These are phyloP conservation scores for Anhinga anhinga DNA, from an alignment of 2,113 vertebrate genomes.

Conservation along the genomic window DNA sequence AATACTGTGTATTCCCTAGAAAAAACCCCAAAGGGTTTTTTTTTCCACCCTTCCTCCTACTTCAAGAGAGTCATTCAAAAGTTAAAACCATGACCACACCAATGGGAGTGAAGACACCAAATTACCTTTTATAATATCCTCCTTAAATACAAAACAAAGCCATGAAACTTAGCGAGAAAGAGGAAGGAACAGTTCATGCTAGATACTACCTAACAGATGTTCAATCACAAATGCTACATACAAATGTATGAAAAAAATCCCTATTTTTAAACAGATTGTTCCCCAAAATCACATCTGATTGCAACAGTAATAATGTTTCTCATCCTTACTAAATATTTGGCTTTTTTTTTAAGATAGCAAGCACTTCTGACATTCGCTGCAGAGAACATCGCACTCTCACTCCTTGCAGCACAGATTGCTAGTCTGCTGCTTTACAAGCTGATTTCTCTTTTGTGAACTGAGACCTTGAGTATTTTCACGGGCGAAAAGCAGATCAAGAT, in stretches of 20 bases:
- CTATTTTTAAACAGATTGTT: background rate
- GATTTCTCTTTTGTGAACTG: constrained; percentile 33
- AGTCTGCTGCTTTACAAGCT: background rate
- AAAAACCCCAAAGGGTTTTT: background rate
- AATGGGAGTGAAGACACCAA: background rate
- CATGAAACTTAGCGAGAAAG: background rate
- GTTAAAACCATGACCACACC: background rate
- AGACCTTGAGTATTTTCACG: constrained; percentile 3
- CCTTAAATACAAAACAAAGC: background rate
- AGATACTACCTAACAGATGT: background rate
- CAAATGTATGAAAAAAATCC: background rate
- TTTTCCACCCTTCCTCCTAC: background rate
- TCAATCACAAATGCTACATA: background rate
- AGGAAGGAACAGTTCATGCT: background rate
- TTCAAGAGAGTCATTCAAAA: background rate
- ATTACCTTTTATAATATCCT: background rate
- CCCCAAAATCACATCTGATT: background rate
- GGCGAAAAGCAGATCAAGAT: constrained; percentile 12
- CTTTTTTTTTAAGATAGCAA: background rate
- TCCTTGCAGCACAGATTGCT: constrained; percentile 25
- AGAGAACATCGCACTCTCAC: background rate
- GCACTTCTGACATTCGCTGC: background rate
- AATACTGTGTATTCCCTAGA: background rate
- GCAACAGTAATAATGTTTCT: background rate
- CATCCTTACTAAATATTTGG: background rate